These are phyloP conservation scores for Cynaeus angustus DNA, from an alignment of 2,888 invertebrate genomes.

Conservation along the genomic window DNA sequence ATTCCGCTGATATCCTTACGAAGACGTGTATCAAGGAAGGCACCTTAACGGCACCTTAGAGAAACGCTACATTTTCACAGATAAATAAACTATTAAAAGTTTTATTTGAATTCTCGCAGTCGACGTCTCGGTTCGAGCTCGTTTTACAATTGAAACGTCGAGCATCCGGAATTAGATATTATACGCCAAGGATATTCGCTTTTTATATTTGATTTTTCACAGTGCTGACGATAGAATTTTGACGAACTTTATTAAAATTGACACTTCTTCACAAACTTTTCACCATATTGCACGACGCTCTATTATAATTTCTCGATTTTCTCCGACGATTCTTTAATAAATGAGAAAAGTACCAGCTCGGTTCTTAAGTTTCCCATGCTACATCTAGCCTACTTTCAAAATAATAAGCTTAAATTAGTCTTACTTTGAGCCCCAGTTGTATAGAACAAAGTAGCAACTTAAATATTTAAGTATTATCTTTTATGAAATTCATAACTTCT, in stretches of 20 bases:
- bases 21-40: constrained; percentile 67
- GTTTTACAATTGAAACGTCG: constrained; percentile 38
- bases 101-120: constrained; percentile 56
- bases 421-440: too few relatives aligned
- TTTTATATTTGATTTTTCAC: constrained; percentile 11
- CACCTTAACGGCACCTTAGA: constrained; percentile 68
- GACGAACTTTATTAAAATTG: neutral
- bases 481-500: too few relatives aligned
- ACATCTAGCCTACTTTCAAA: too few relatives aligned
- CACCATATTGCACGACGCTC: too few relatives aligned
- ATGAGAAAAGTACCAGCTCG: too few relatives aligned
- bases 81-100: constrained; percentile 70
- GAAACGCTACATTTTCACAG: constrained; percentile 62
- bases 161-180: constrained; percentile 23
- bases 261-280: too few relatives aligned
- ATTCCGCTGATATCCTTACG: constrained; percentile 65
- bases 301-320: too few relatives aligned
- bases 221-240: neutral
- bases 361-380: too few relatives aligned
- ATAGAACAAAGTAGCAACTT: too few relatives aligned
- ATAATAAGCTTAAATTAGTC: too few relatives aligned
- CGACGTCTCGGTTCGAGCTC: constrained; percentile 32
- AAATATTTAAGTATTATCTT: too few relatives aligned
- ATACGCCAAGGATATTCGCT: constrained; percentile 9
- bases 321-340: too few relatives aligned